phyloP scores from a whole-genome alignment of 2,797 vertebrate species.

The Tamandua tetradactyla region DNA sequence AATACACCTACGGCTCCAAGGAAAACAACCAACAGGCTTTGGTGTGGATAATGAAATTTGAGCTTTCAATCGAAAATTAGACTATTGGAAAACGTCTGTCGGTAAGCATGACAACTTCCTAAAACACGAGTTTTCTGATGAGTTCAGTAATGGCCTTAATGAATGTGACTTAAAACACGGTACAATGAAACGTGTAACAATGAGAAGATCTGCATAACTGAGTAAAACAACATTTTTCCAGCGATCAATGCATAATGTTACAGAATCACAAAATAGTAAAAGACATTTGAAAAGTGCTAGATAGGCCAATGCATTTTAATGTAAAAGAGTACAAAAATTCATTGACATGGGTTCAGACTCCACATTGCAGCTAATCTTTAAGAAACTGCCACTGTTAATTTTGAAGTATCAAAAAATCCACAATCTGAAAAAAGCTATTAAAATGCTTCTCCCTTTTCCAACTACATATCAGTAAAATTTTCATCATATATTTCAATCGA shows the following conservation, averaged over 20 bases:
- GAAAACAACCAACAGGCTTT: conserved; percentile 24
- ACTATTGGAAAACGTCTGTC: neutral
- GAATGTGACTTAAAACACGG: neutral
- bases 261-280: neutral
- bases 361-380: neutral
- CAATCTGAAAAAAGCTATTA: neutral
- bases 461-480: neutral
- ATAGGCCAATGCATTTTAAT: neutral
- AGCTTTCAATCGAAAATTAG: neutral
- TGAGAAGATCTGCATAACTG: neutral
- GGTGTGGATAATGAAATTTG: neutral
- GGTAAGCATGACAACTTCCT: neutral
- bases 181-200: neutral
- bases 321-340: neutral
- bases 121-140: neutral
- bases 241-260: neutral
- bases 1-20: neutral
- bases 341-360: neutral
- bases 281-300: neutral
- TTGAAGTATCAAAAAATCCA: neutral
- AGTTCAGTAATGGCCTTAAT: neutral
- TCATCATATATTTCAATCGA: neutral
- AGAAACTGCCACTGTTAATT: neutral
- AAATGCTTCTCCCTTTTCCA: neutral
- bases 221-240: neutral